A percentile compares a stretch with the other conserved stretches of the same genome.
Evolutionary conservation across 2,113 vertebrate genomes (phyloP).

Genomic region (Forbesichthys agassizii): DNA sequence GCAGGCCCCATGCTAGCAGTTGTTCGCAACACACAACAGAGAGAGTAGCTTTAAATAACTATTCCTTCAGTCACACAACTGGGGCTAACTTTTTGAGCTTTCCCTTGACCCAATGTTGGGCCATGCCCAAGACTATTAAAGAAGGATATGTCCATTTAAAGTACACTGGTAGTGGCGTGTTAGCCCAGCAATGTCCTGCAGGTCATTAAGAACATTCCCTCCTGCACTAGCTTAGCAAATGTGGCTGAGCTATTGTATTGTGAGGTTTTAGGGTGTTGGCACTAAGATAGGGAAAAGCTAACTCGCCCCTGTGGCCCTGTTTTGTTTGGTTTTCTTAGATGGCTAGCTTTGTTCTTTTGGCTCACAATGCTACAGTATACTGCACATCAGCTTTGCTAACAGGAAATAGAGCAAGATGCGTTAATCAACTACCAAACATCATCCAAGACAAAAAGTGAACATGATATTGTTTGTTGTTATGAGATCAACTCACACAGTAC

Average conservation of each 20-base stretch:
- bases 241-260: conserved; percentile 39
- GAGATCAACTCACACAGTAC: not conserved
- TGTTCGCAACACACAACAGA: no score
- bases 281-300: not conserved
- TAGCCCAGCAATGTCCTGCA: conserved; percentile 44
- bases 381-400: conserved; percentile 16
- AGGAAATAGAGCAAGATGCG: conserved; percentile 53
- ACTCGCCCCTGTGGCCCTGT: conserved; percentile 26
- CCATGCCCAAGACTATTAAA: conserved; percentile 25
- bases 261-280: conserved; percentile 41
- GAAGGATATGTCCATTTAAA: conserved; percentile 46
- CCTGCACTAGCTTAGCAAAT: conserved; percentile 30
- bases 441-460: no score
- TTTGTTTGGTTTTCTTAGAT: conserved; percentile 6
- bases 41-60: no score
- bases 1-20: not conserved
- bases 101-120: conserved; percentile 34
- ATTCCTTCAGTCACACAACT: conserved; percentile 5
- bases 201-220: conserved; percentile 57
- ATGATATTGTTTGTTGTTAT: conserved; percentile 18
- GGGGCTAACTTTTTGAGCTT: conserved; percentile 36
- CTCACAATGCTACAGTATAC: conserved; percentile 6
- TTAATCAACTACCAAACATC: no score
- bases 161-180: conserved; percentile 34
- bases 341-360: conserved; percentile 11